Conservation (phyloP, 37 sponge, comb jelly and placozoan species). For the Dysidea cf. avara region DNA sequence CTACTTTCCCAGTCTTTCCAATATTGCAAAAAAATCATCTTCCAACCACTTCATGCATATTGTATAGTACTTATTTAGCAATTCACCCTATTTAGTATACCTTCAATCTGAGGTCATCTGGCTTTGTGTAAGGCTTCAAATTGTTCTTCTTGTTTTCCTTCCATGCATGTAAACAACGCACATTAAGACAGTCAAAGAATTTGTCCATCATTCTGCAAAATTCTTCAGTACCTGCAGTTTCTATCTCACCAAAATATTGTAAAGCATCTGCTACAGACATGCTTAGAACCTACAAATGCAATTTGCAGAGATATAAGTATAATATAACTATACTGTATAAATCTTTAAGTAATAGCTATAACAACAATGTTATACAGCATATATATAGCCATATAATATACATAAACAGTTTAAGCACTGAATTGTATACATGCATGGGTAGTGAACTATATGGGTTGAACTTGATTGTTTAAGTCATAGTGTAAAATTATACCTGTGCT, state of each 20-base stretch:
- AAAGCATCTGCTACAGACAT: conserved; percentile 33
- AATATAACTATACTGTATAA: no score
- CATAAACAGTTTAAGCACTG: no score
- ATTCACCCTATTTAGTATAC: no score
- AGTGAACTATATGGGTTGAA: no score
- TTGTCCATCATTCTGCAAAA: conserved; percentile 15
- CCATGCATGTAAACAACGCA: conserved; percentile 13
- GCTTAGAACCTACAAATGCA: conserved; percentile 39
- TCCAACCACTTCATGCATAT: conserved; percentile 33
- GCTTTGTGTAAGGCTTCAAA: conserved; percentile 38
- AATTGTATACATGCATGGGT: no score
- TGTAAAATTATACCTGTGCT: conserved; percentile 41
- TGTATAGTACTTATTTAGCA: no score
- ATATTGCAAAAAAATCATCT: conserved; percentile 6
- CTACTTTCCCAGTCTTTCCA: conserved; percentile 19
- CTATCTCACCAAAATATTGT: conserved; percentile 9
- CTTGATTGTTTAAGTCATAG: no score
- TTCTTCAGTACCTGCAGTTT: conserved; percentile 13
- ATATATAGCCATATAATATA: no score
- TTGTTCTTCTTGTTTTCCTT: conserved; percentile 13
- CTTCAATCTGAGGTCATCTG: conserved; percentile 32
- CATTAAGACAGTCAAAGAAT: conserved; percentile 59
- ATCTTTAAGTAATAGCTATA: no score
- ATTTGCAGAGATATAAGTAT: no score
- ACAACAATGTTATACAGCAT: no score